phyloP scores from a whole-genome alignment of 1,140 invertebrate genomes.

The Drosophila pseudoananassae region DNA sequence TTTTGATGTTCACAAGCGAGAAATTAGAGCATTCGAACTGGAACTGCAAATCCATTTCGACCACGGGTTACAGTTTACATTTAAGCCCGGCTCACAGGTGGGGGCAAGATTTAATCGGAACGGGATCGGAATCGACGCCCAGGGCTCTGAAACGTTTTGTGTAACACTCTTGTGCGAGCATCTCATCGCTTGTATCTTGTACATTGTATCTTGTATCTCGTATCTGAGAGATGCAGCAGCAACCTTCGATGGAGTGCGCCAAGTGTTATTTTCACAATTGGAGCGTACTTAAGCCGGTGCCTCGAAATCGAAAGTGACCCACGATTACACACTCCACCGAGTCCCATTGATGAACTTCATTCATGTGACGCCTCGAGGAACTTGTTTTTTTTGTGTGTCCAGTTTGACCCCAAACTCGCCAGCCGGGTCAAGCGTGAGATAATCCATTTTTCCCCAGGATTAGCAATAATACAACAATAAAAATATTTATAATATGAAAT shows the following conservation, averaged over 20 bases:
- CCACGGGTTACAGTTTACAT: conserved; percentile 20
- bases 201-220: conserved; percentile 8
- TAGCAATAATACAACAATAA: background rate
- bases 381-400: conserved; percentile 29
- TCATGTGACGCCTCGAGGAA: conserved; percentile 50
- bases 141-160: conserved; percentile 31
- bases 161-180: conserved; percentile 42
- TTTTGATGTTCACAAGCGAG: conserved; percentile 53
- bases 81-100: conserved; percentile 37
- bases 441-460: conserved; percentile 22
- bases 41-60: conserved; percentile 19
- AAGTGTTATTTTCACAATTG: conserved; percentile 82
- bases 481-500: too few species aligned
- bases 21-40: conserved; percentile 56
- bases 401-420: conserved; percentile 14
- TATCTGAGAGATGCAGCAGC: conserved; percentile 46
- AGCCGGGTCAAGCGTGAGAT: conserved; percentile 17
- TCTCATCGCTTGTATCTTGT: conserved; percentile 14
- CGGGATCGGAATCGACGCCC: conserved; percentile 15
- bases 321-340: conserved; percentile 60
- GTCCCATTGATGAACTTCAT: conserved; percentile 69
- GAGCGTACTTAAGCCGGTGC: conserved; percentile 67
- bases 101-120: conserved; percentile 19
- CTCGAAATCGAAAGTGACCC: conserved; percentile 77
- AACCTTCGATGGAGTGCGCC: conserved; percentile 72